Evolutionary conservation across 1,140 invertebrate genomes (phyloP), one percentile per base, ranked within the genome.

Genomic region (Drosophila simulans): DNA sequence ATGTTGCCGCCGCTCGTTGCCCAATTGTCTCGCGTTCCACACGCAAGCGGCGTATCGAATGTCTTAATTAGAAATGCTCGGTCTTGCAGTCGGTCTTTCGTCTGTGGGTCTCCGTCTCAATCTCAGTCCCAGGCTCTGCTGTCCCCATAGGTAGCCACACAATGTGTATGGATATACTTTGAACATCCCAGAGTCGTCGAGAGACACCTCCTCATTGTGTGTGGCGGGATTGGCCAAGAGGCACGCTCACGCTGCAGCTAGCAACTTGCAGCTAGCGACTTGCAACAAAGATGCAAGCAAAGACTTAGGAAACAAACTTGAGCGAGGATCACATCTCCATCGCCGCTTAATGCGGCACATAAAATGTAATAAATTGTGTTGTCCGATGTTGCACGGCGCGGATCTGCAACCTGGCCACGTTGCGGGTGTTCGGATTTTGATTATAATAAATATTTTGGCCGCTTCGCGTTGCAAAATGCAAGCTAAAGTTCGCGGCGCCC

Each of bases 1-100:
- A 34, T 39, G 42, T 20, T 54, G 63, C 49, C 51, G 60, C 55
- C 37, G 72, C 22, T 49, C 39, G 40, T 89, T 83, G 76, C 63
- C 64, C 75, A 89, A 88, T 90, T 79, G 77, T 85, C 49, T 90
- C 64, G 81, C 81, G 78, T 82, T 90, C 76, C 71, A 90, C 86
- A 90, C 86, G 86, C 86, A 83, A 86, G 66, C 80, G 55, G 70
- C 85, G 57, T 90, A 89, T 90, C 85, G 85, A 89, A 91, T 90
- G 82, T 90, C 86, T 88, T 90, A 90, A 91, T 90, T 90, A 90
- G 86, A 90, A 90, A 90, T 83, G 80, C 65, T 75, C 53, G 58
- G 31, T 27, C 35, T 27, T 40, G 55, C 25, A 0, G n/a, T 17
- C 42, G 1, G n/a, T 17, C 42, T 55, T 39, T 48, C 27, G 48